These are phyloP conservation scores for Aptenodytes patagonicus DNA, from an alignment of 2,113 vertebrate genomes.

Conservation along the genomic window DNA sequence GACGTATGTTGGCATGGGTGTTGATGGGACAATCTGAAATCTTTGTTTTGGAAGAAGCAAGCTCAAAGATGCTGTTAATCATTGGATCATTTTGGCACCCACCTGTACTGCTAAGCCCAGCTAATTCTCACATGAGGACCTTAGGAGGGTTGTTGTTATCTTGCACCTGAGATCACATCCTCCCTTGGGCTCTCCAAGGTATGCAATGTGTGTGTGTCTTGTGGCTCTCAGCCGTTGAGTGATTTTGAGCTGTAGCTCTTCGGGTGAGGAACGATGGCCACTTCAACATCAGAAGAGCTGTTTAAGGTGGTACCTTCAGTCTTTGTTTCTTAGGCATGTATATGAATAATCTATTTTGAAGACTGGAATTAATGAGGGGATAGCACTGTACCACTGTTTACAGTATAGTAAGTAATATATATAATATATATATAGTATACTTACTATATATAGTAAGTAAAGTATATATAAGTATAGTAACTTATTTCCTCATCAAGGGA, in stretches of 20 bases:
- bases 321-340: not conserved
- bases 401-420: too few species aligned
- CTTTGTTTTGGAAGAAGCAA: not conserved
- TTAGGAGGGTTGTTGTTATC: not conserved
- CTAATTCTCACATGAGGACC: not conserved
- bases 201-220: rapidly evolving
- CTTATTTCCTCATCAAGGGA: not conserved
- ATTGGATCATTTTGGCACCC: not conserved
- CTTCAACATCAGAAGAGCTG: not conserved
- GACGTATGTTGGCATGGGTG: rapidly evolving
- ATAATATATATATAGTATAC: too few species aligned
- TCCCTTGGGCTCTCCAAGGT: not conserved
- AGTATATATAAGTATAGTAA: too few species aligned
- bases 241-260: not conserved
- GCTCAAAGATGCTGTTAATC: not conserved
- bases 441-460: too few species aligned
- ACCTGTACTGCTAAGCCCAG: not conserved
- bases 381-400: not conserved
- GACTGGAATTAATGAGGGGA: not conserved
- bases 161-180: not conserved
- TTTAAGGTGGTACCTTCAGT: not conserved
- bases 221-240: not conserved
- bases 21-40: not conserved
- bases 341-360: not conserved
- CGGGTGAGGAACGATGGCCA: not conserved